phyloP scores from a whole-genome alignment of 2,113 vertebrate genomes.

The Polypterus senegalus region DNA sequence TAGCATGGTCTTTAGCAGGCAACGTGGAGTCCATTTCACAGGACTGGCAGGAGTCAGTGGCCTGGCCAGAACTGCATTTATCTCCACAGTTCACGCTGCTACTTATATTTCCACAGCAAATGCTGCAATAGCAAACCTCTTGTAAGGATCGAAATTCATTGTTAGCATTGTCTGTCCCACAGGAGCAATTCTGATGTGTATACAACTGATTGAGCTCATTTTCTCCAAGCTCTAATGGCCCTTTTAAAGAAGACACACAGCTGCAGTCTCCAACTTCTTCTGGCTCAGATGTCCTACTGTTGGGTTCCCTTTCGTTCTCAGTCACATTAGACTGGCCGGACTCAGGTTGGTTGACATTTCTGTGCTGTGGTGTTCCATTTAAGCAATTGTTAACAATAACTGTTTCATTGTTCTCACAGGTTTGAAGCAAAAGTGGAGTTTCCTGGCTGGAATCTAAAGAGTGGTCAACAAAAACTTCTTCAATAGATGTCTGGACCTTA shows the following conservation, averaged over 20 bases:
- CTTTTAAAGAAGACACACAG: constrained; percentile 42
- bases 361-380: too few relatives aligned
- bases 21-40: constrained; percentile 21
- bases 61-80: constrained; percentile 29
- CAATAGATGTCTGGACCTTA: too few relatives aligned
- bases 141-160: constrained; percentile 29
- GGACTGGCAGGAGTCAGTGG: constrained; percentile 36
- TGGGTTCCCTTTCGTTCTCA: too few relatives aligned
- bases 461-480: too few relatives aligned
- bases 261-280: constrained; percentile 25
- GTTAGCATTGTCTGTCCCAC: constrained; percentile 24
- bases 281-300: too few relatives aligned
- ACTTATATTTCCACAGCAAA: constrained; percentile 18
- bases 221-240: constrained; percentile 78
- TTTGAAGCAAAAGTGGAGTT: too few relatives aligned
- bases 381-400: too few relatives aligned
- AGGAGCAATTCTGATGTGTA: constrained; percentile 38
- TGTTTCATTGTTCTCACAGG: too few relatives aligned
- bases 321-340: too few relatives aligned
- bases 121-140: constrained; percentile 27
- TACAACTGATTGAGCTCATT: constrained; percentile 78
- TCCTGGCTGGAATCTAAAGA: too few relatives aligned
- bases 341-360: too few relatives aligned
- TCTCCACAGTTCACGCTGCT: constrained; percentile 18
- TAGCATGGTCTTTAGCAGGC: constrained; percentile 17